These are phyloP conservation scores for Helostoma temminkii DNA, from an alignment of 2,797 vertebrate species.

Conservation along the genomic window DNA sequence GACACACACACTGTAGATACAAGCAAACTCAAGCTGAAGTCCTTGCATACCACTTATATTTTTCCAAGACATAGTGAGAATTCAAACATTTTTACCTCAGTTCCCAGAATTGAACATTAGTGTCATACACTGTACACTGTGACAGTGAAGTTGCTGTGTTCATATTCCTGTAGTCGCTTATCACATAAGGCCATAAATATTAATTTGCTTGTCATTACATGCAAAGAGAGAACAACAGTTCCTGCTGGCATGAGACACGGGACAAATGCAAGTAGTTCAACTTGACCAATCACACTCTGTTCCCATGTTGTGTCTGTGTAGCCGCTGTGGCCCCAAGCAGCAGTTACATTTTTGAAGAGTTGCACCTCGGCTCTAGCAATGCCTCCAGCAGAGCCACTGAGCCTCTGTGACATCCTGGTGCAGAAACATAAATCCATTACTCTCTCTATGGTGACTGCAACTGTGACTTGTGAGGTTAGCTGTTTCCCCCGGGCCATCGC, in stretches of 20 bases:
- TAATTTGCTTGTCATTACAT: too few relatives aligned
- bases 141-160: too few relatives aligned
- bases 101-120: too few relatives aligned
- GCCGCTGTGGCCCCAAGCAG: conserved; percentile 33
- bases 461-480: conserved; percentile 27
- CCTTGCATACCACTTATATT: not conserved
- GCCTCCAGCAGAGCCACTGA: conserved; percentile 32
- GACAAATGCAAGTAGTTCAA: not conserved
- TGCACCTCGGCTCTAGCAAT: conserved; percentile 7
- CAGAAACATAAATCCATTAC: conserved; percentile 44
- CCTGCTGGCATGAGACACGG: not conserved
- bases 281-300: conserved; percentile 8
- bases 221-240: too few relatives aligned
- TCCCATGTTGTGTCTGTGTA: conserved; percentile 1
- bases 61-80: too few relatives aligned
- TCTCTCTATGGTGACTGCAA: conserved; percentile 14
- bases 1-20: too few relatives aligned
- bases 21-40: too few relatives aligned
- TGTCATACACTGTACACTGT: too few relatives aligned
- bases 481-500: conserved; percentile 21
- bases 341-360: conserved; percentile 50
- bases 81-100: too few relatives aligned
- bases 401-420: conserved; percentile 14
- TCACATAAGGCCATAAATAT: too few relatives aligned
- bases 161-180: too few relatives aligned